These are phyloP conservation scores for Crotalus helleri DNA, from an alignment of 2,113 vertebrate species.

Conservation along the genomic window DNA sequence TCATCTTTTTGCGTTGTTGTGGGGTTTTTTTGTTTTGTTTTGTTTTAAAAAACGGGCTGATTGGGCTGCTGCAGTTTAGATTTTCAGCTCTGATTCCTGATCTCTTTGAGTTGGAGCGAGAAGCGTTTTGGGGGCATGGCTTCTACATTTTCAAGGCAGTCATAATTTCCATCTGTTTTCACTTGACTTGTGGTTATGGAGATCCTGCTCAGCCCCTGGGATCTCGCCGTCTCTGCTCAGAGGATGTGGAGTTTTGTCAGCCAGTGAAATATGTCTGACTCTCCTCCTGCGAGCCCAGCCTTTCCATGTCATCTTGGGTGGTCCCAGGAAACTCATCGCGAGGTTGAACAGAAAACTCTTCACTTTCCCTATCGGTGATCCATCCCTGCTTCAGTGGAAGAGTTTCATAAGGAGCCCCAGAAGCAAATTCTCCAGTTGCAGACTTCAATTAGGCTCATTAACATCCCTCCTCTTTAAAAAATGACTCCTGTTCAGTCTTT, in stretches of 20 bases:
- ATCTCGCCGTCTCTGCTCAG: slow-evolving; percentile 69
- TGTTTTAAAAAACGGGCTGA: not conserved
- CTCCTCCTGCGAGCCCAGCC: not conserved
- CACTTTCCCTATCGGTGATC: slow-evolving; percentile 62
- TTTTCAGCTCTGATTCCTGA: slow-evolving; percentile 41
- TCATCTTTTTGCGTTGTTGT: not conserved
- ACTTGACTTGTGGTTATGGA: slow-evolving; percentile 78
- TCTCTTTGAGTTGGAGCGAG: slow-evolving; percentile 49
- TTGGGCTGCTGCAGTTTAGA: slow-evolving; percentile 1
- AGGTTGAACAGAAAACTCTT: slow-evolving; percentile 56
- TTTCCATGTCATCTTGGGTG: slow-evolving; percentile 71
- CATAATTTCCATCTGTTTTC: slow-evolving; percentile 79
- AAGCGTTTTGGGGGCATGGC: slow-evolving; percentile 56
- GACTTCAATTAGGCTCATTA: slow-evolving; percentile 35
- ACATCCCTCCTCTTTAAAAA: slow-evolving; percentile 46
- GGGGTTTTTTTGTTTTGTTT: too few relatives aligned
- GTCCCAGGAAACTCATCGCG: slow-evolving; percentile 61
- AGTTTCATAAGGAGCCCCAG: slow-evolving; percentile 50
- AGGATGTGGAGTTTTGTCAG: slow-evolving; percentile 84
- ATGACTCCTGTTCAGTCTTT: slow-evolving; percentile 34
- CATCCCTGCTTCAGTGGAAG: slow-evolving; percentile 48
- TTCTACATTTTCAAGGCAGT: slow-evolving; percentile 64
- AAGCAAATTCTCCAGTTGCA: slow-evolving; percentile 44
- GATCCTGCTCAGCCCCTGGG: slow-evolving; percentile 76
- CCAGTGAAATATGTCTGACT: slow-evolving; percentile 79